These are phyloP conservation scores for Chelonus insularis DNA, from an alignment of 1,140 invertebrate species.

Conservation along the genomic window DNA sequence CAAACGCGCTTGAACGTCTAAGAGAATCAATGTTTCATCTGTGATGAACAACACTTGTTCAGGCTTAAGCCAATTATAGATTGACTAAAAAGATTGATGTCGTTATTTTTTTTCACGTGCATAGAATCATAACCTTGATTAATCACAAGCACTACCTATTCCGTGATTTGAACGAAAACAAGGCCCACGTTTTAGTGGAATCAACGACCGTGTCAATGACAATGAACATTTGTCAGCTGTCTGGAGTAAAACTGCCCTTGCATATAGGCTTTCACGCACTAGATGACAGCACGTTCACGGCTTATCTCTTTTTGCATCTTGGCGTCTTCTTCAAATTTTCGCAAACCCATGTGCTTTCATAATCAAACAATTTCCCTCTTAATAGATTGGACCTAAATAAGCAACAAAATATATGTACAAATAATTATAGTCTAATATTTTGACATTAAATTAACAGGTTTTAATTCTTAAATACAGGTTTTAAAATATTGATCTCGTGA, in stretches of 20 bases:
- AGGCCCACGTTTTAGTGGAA: constrained; percentile 7
- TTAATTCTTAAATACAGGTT: too few relatives aligned
- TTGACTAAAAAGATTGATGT: neutral
- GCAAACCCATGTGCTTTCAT: neutral
- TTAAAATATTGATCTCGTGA: too few relatives aligned
- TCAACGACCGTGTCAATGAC: constrained; percentile 5
- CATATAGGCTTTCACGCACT: neutral
- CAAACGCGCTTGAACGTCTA: neutral
- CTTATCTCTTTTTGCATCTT: too few relatives aligned
- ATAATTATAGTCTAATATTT: too few relatives aligned
- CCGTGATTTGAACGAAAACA: neutral
- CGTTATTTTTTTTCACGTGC: neutral
- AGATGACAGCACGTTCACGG: constrained; percentile 6
- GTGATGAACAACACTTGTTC: neutral
- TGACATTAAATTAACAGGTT: too few relatives aligned
- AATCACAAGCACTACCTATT: neutral
- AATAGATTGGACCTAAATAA: too few relatives aligned
- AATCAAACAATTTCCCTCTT: too few relatives aligned
- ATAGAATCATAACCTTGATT: neutral
- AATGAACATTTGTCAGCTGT: constrained; percentile 8
- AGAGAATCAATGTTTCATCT: neutral
- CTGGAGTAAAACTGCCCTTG: neutral
- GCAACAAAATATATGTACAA: too few relatives aligned
- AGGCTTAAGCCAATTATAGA: too few relatives aligned
- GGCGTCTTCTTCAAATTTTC: neutral